phyloP scores from a whole-genome alignment of 2,888 invertebrate species.

The Cremastobaeus sp. region DNA sequence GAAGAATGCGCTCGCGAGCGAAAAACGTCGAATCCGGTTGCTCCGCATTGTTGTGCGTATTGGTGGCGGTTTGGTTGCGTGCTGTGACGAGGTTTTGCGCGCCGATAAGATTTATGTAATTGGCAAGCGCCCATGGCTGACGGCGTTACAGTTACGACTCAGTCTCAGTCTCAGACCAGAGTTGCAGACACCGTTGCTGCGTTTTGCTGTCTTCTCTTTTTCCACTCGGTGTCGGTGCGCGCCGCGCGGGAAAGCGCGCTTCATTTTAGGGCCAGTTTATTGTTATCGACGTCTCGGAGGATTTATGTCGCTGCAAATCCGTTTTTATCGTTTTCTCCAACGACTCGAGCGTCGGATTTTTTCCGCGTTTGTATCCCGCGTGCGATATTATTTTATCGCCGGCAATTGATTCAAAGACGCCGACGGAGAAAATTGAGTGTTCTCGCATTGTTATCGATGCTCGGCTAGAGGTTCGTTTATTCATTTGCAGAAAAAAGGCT shows the following conservation, averaged over 20 bases:
- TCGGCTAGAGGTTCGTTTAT: no score
- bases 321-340: conserved; percentile 21
- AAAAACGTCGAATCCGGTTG: conserved; percentile 51
- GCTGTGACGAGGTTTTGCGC: conserved; percentile 46
- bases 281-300: conserved; percentile 40
- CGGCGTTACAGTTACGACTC: conserved; percentile 53
- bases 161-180: conserved; percentile 8
- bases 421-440: background rate
- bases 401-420: conserved; percentile 18
- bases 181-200: conserved; percentile 41
- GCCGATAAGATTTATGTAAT: conserved; percentile 55
- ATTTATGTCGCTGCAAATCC: conserved; percentile 19
- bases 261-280: conserved; percentile 31
- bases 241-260: conserved; percentile 15
- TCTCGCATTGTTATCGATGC: background rate
- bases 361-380: background rate
- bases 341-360: conserved; percentile 16
- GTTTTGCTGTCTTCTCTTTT: background rate
- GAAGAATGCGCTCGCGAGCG: conserved; percentile 41
- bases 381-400: conserved; percentile 19
- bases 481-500: no score
- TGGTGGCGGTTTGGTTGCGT: conserved; percentile 40
- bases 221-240: background rate
- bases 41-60: conserved; percentile 43
- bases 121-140: conserved; percentile 48